These are phyloP conservation scores for Dryobates pubescens DNA, from an alignment of 2,797 vertebrate species.

Conservation along the genomic window DNA sequence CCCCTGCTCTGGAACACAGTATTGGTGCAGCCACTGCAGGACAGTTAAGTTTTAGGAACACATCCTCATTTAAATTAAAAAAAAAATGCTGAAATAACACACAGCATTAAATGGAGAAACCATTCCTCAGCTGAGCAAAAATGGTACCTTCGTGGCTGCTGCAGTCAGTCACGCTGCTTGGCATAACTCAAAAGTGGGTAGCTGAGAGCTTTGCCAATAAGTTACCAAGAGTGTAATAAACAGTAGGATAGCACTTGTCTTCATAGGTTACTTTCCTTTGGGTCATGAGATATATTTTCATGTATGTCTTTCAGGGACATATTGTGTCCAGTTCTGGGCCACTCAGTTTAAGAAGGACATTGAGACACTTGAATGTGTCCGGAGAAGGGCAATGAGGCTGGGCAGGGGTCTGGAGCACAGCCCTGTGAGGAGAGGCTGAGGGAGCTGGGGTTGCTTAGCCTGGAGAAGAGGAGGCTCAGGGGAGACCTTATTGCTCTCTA, in stretches of 20 bases:
- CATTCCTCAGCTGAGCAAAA: neutral
- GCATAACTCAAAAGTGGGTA: neutral
- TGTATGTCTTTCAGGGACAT: neutral
- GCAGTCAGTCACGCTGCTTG: neutral
- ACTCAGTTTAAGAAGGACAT: too few relatives aligned
- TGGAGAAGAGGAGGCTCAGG: too few relatives aligned
- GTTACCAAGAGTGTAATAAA: neutral
- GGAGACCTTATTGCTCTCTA: too few relatives aligned
- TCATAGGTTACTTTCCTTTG: neutral
- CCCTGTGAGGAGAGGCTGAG: too few relatives aligned
- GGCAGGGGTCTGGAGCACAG: too few relatives aligned
- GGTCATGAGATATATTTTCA: neutral
- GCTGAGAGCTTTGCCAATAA: neutral
- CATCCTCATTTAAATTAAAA: neutral
- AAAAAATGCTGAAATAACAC: neutral
- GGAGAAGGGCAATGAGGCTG: too few relatives aligned
- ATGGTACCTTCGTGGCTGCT: neutral
- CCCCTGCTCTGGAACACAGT: neutral
- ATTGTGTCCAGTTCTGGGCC: too few relatives aligned
- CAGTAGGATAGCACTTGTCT: neutral
- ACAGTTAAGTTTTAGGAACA: neutral
- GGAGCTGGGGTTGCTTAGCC: too few relatives aligned
- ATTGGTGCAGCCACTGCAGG: neutral
- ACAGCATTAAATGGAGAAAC: neutral
- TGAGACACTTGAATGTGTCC: too few relatives aligned